Evolutionary conservation across 2,888 invertebrate species (phyloP), one percentile per base, ranked within the genome.

Genomic region (Archips crataeganus): DNA sequence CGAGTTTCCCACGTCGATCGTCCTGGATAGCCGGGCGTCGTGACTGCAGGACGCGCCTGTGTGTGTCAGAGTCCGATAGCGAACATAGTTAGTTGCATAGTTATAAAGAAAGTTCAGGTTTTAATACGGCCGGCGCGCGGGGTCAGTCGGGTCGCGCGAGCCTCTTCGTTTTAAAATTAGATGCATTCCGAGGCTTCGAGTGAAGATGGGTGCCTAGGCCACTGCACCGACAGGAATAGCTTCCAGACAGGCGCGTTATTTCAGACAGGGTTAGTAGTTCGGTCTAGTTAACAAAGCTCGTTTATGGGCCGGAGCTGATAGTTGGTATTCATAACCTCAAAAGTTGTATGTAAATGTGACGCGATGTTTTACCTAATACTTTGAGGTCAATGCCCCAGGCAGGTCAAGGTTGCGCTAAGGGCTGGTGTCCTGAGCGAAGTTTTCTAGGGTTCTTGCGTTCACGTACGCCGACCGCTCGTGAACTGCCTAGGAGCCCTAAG

Each of bases 41-140:
- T 93, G 94, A 93, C 94, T 91, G 90, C 88, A 86, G 87, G 82
- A 86, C 86, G 87, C 88, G 90, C 84, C 84, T 90, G 91, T 91
- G 92, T 89, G 91, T 90, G 92, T 90, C 87, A 87, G 84, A 88
- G 92, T 90, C 87, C 88, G 84, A 88, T 90, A 90, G 90, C 92
- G 90, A 93, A 92, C 93, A 91, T 90, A 91, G 88, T 82, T 85
- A 83, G 79, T 78, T 77, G 76, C 91, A 89, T 92, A 92, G 91
- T 92, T 93, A 90, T 92, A 92, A 93, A 93, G 94, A 94, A 93
- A 94, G 93, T 94, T 92, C 94, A 94, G 92, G 94, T 94, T 94
- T 93, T 93, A 93, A 91, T 90, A 89, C 90, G 87, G 85, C 87
- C 90, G 89, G 85, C 89, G 89, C 86, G 90, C 91, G 92, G 90